Conservation (phyloP, 2,797 vertebrate species). For the Malurus leucopterus region DNA sequence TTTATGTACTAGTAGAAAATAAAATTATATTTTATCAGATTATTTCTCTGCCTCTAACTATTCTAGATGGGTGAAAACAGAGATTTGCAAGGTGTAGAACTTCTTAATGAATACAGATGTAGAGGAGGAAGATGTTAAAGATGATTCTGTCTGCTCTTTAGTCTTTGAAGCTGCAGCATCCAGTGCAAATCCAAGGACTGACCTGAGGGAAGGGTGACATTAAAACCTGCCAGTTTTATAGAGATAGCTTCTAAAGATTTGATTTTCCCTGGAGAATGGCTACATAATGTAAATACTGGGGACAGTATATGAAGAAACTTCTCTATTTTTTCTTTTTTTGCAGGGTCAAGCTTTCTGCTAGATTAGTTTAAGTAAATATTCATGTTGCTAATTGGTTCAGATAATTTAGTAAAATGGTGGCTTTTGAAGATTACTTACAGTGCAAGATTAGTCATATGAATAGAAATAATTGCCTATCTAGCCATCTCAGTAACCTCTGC, state of each 20-base stretch:
- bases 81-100: conserved; percentile 26
- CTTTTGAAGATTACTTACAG: conserved; percentile 10
- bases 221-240: not conserved
- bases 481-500: not conserved
- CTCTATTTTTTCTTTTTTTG: not conserved
- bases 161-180: not conserved
- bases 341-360: not conserved
- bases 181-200: not conserved
- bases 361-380: conserved; percentile 3
- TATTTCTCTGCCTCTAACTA: conserved; percentile 49
- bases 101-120: conserved; percentile 33
- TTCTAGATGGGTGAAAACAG: conserved; percentile 3
- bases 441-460: not conserved
- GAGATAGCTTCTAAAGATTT: not conserved
- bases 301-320: not conserved
- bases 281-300: not conserved
- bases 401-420: conserved; percentile 4
- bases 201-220: not conserved
- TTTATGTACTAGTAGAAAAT: conserved; percentile 46
- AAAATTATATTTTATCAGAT: conserved; percentile 53
- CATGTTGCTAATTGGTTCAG: not conserved
- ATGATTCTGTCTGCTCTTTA: not conserved
- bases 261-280: not conserved
- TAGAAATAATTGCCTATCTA: conserved; percentile 21
- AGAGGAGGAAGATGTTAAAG: not conserved